Base-by-base conservation (phyloP, 2,888 invertebrate species). In the Phalangium opilio region DNA sequence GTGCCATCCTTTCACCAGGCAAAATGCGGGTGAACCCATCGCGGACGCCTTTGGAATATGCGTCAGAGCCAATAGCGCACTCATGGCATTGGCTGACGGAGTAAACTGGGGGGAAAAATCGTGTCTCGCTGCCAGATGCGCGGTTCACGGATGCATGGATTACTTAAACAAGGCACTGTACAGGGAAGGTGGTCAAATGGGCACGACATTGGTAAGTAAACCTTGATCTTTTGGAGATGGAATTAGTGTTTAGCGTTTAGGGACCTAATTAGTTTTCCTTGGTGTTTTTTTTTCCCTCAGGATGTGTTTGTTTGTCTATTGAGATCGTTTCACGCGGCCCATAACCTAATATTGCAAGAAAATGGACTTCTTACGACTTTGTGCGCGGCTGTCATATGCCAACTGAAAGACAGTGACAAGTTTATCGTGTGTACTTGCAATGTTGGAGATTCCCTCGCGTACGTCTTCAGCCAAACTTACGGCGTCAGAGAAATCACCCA, bases 101-200 rank as follows among this genome's bases (percentile, higher is more conserved):
- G 87, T 87, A 2, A 87, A 89, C 67, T 89, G 87, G 87, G 87
- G 87, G 65, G 81, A 83, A 62, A 83, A 83, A 60, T 82, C 86
- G 18, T 76, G 81, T 49, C 68, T 83, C 55, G 85, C 85, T 14
- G 83, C 84, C n/a, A 73, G 83, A 55, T 83, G 84, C 48, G 87
- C 86, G 1, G 75, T 87, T 14, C 83, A 85, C 60, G 87, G 85
- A 20, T 80, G 82, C 59, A 73, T 87, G 56, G 80, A 83, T 59
- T 83, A 84, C 64, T 70, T 89, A 57, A 82, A 85, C 63, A 76
- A 77, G 57, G 78, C 78, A 1, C 67, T 81, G 46, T 80, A 54
- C 34, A 47, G 50, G 17, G 54, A 64, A 55, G 58, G 59, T 18
- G 57, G 60, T 11, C 57, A 58, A 14, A 55, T 62, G 43, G 54